Evolutionary conservation across 2,888 invertebrate species (phyloP).

Genomic region (Euplexia lucipara): DNA sequence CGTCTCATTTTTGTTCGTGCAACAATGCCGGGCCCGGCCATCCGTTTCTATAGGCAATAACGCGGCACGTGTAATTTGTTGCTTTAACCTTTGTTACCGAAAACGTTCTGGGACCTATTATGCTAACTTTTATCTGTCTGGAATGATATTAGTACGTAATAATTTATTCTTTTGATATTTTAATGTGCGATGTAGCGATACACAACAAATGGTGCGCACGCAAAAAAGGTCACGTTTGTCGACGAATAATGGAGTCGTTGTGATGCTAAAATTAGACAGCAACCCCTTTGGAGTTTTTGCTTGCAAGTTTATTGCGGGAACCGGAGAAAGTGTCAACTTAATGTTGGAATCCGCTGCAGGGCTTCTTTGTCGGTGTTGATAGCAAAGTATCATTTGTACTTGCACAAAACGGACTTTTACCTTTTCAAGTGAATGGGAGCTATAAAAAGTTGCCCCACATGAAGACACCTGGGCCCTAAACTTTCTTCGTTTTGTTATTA

Average conservation of each 20-base stretch:
- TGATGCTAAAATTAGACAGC: constrained; percentile 49
- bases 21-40: constrained; percentile 68
- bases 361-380: constrained; percentile 51
- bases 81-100: constrained; percentile 77
- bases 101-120: constrained; percentile 71
- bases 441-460: constrained; percentile 17
- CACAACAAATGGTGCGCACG: constrained; percentile 58
- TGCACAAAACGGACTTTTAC: constrained; percentile 46
- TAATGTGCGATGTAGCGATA: constrained; percentile 62
- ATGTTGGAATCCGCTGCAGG: constrained; percentile 43
- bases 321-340: constrained; percentile 55
- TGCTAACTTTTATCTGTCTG: constrained; percentile 74
- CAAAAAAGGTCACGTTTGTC: constrained; percentile 57
- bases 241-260: constrained; percentile 50
- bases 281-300: constrained; percentile 52
- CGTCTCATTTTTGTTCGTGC: constrained; percentile 72
- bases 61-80: constrained; percentile 76
- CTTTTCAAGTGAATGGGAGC: constrained; percentile 13
- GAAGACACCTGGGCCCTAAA: constrained; percentile 20
- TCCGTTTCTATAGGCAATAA: constrained; percentile 69
- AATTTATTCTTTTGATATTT: constrained; percentile 75
- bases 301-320: constrained; percentile 45
- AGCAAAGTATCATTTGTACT: constrained; percentile 41
- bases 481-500: constrained; percentile 16
- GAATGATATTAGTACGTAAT: constrained; percentile 67